phyloP scores from a whole-genome alignment of 2,113 vertebrate genomes.

The Pycnonotus jocosus region DNA sequence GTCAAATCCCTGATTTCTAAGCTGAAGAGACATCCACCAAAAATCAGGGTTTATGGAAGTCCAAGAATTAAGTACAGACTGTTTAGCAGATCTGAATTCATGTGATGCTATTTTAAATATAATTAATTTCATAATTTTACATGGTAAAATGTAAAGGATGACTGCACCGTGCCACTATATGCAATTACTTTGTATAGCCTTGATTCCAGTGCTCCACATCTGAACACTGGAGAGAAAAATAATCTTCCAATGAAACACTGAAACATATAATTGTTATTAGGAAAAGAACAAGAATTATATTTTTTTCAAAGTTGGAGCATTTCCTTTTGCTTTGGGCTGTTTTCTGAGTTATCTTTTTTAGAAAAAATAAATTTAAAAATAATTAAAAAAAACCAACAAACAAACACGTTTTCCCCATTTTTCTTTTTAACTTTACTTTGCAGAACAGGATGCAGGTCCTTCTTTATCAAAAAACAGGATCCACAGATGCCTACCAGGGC shows the following conservation, averaged over 20 bases:
- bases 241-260: not conserved
- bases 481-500: not conserved
- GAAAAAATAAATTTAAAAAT: too few relatives aligned
- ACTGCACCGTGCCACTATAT: rapidly evolving
- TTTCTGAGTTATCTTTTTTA: not conserved
- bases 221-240: not conserved
- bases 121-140: not conserved
- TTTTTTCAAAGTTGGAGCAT: not conserved
- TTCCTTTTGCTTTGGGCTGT: not conserved
- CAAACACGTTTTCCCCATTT: not conserved
- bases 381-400: too few relatives aligned
- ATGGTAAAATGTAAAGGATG: not conserved
- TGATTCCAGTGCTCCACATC: not conserved
- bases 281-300: not conserved
- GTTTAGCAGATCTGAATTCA: not conserved
- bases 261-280: not conserved
- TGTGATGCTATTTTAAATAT: not conserved
- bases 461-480: not conserved
- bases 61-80: not conserved
- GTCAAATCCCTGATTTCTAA: not conserved
- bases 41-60: not conserved
- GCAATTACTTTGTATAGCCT: not conserved
- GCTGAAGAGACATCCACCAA: not conserved
- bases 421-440: not conserved
- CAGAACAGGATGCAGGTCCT: not conserved